Conservation (phyloP, 2,888 invertebrate genomes). For the Endotricha flammealis region DNA sequence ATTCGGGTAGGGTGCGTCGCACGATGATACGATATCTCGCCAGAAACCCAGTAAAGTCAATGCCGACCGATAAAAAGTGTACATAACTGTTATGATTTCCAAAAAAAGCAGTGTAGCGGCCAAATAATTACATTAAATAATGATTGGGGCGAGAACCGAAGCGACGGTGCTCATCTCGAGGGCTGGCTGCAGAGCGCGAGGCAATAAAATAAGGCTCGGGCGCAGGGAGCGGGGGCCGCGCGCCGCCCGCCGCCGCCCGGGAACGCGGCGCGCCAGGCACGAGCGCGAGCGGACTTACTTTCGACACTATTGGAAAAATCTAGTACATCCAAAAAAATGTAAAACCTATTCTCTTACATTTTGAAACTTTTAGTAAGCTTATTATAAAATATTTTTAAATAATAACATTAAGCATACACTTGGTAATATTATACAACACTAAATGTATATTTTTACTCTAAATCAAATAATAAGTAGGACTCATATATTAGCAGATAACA, state of each 20-base stretch:
- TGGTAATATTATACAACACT: too few relatives aligned
- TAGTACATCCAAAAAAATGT: too few relatives aligned
- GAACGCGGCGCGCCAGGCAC: slow-evolving; percentile 20
- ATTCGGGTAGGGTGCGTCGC: slow-evolving; percentile 13
- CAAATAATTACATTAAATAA: slow-evolving; percentile 75
- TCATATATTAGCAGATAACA: too few relatives aligned
- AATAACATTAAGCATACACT: too few relatives aligned
- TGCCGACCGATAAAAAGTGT: slow-evolving; percentile 45
- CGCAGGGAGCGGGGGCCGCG: slow-evolving; percentile 23
- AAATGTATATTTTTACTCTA: too few relatives aligned
- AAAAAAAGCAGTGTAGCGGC: slow-evolving; percentile 55
- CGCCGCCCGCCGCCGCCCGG: slow-evolving; percentile 29
- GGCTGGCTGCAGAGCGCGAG: slow-evolving; percentile 52
- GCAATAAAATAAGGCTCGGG: slow-evolving; percentile 60
- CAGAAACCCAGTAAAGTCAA: slow-evolving; percentile 32
- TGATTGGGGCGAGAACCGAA: slow-evolving; percentile 60
- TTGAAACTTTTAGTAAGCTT: too few relatives aligned
- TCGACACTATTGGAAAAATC: too few relatives aligned
- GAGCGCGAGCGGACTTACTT: slow-evolving; percentile 30
- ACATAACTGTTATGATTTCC: slow-evolving; percentile 56
- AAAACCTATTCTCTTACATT: too few relatives aligned
- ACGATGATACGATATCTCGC: slow-evolving; percentile 25
- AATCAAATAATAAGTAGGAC: too few relatives aligned
- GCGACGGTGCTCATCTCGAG: slow-evolving; percentile 64
- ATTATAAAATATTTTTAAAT: too few relatives aligned